phyloP scores from a whole-genome alignment of 1,140 invertebrate species.

The Trachymyrmex septentrionalis region DNA sequence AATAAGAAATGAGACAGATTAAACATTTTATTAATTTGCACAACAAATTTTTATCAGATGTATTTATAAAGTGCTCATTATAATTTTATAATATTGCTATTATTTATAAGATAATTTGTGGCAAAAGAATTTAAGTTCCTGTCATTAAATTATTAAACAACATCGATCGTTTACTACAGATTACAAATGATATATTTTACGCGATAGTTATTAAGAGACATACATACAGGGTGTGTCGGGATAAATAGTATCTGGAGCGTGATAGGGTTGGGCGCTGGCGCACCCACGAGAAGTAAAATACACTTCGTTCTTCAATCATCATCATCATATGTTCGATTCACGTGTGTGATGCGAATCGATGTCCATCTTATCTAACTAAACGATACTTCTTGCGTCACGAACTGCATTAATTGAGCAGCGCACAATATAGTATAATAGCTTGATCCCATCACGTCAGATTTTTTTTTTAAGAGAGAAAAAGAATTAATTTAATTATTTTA shows the following conservation, averaged over 20 bases:
- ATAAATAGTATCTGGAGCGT: constrained; percentile 79
- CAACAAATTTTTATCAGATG: not conserved
- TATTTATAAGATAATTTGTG: not conserved
- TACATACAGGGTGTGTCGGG: constrained; percentile 65
- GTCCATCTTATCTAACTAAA: not conserved
- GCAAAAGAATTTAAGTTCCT: not conserved
- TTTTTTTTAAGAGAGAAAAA: not conserved
- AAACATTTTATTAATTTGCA: not conserved
- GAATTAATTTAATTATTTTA: constrained; percentile 2
- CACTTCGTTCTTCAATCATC: constrained; percentile 10
- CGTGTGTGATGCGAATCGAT: not conserved
- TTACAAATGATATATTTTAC: constrained; percentile 10
- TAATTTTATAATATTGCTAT: not conserved
- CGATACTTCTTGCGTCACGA: constrained; percentile 16
- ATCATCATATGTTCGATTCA: constrained; percentile 31
- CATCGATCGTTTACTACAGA: not conserved
- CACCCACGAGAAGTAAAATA: constrained; percentile 71
- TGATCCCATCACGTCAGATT: not conserved
- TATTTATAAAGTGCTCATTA: not conserved
- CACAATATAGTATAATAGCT: not conserved
- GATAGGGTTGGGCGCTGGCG: constrained; percentile 71
- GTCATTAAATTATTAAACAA: not conserved
- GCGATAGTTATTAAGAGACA: constrained; percentile 14
- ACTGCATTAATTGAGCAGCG: constrained; percentile 39
- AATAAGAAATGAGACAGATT: too few species aligned